These are phyloP conservation scores for Beris chalybata DNA, from an alignment of 2,888 invertebrate genomes.

Conservation along the genomic window DNA sequence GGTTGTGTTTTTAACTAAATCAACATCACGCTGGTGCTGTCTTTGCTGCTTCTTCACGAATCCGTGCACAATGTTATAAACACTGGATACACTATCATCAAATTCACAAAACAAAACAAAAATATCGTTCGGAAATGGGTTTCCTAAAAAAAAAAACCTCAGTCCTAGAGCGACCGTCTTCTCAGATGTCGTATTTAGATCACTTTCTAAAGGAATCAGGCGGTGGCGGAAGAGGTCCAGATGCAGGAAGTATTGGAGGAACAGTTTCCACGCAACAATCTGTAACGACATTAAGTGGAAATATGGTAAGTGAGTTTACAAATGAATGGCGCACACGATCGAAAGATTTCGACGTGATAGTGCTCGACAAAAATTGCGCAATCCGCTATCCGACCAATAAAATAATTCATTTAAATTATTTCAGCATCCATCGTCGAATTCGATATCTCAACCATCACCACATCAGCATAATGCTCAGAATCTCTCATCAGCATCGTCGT, in stretches of 20 bases:
- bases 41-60: too few relatives aligned
- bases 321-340: background rate
- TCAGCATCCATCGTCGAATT: slow-evolving; percentile 42
- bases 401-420: slow-evolving; percentile 5
- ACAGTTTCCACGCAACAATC: slow-evolving; percentile 42
- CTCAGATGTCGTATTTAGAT: slow-evolving; percentile 89
- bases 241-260: slow-evolving; percentile 39
- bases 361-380: too few relatives aligned
- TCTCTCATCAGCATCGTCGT: slow-evolving; percentile 41
- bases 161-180: slow-evolving; percentile 88
- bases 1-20: too few relatives aligned
- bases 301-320: slow-evolving; percentile 40
- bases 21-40: too few relatives aligned
- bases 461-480: slow-evolving; percentile 40
- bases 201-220: slow-evolving; percentile 82
- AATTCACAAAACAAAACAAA: too few relatives aligned
- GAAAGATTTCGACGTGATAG: too few relatives aligned
- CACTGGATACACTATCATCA: too few relatives aligned
- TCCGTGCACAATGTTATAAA: too few relatives aligned
- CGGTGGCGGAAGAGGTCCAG: slow-evolving; percentile 43
- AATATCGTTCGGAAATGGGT: too few relatives aligned
- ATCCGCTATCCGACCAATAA: too few relatives aligned
- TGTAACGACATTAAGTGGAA: slow-evolving; percentile 39
- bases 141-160: slow-evolving; percentile 41
- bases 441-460: slow-evolving; percentile 40